These are phyloP conservation scores for Brachyistius frenatus DNA, from an alignment of 2,113 vertebrate species.

Conservation along the genomic window DNA sequence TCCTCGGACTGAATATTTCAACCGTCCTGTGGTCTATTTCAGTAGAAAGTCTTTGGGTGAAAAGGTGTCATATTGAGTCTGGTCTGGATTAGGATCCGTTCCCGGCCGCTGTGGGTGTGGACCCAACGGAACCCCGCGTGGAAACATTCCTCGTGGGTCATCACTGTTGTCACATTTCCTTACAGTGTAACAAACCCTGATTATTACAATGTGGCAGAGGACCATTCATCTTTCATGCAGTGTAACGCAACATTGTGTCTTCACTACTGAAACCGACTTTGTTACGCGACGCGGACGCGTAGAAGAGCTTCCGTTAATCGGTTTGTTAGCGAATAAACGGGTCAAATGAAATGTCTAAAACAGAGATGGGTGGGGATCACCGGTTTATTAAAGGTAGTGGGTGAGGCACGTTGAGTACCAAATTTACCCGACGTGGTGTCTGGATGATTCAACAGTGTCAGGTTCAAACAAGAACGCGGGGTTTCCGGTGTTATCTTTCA, in stretches of 20 bases:
- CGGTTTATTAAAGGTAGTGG: slow-evolving; percentile 57
- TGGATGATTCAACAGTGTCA: slow-evolving; percentile 39
- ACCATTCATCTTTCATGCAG: neutral
- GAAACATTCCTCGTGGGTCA: neutral
- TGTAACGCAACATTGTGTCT: neutral
- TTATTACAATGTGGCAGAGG: neutral
- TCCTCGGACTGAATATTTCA: neutral
- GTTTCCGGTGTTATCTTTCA: slow-evolving; percentile 40
- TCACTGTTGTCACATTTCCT: neutral
- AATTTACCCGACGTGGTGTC: slow-evolving; percentile 50
- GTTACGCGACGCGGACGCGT: neutral
- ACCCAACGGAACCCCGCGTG: neutral
- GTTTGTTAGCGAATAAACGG: slow-evolving; percentile 1
- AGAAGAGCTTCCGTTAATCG: neutral
- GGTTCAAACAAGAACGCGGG: neutral
- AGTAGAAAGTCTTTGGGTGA: neutral
- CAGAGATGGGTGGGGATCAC: slow-evolving; percentile 69
- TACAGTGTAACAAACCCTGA: neutral
- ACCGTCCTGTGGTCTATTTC: neutral
- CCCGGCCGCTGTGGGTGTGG: slow-evolving; percentile 45
- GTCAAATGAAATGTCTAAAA: slow-evolving; percentile 17
- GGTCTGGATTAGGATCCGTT: neutral
- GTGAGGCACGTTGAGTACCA: slow-evolving; percentile 69
- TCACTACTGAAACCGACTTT: neutral
- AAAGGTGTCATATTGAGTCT: slow-evolving; percentile 15